Conservation (phyloP, 2,888 invertebrate species). For the Mythimna ferrago region DNA sequence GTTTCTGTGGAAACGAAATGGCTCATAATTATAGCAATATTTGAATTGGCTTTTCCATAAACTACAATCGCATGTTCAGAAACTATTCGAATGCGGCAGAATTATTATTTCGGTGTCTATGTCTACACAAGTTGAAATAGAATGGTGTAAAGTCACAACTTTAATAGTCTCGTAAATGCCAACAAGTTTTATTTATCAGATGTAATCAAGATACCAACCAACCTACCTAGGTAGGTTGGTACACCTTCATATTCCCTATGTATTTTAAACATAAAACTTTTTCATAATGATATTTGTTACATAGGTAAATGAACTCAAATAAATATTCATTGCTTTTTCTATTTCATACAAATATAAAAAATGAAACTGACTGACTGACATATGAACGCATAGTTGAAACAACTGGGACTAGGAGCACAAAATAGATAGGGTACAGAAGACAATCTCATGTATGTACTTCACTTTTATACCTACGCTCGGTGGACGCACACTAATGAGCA, state of each 20-base stretch:
- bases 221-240: neutral
- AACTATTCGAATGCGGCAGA: conserved; percentile 82
- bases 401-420: too few relatives aligned
- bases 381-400: too few relatives aligned
- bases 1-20: conserved; percentile 82
- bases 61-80: conserved; percentile 83
- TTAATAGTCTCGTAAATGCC: conserved; percentile 39
- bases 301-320: too few relatives aligned
- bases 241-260: neutral
- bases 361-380: too few relatives aligned
- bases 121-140: conserved; percentile 59
- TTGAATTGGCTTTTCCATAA: conserved; percentile 85
- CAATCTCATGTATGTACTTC: too few relatives aligned
- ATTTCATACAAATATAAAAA: too few relatives aligned
- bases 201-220: conserved; percentile 36
- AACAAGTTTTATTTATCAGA: conserved; percentile 37
- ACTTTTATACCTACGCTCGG: too few relatives aligned
- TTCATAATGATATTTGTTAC: too few relatives aligned
- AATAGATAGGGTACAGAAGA: too few relatives aligned
- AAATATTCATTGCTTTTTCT: neutral
- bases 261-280: neutral
- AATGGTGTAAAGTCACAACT: conserved; percentile 38
- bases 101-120: conserved; percentile 78
- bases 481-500: too few relatives aligned
- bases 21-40: conserved; percentile 87